Conservation (phyloP, 2,888 invertebrate genomes). For the Deilephila elpenor region DNA sequence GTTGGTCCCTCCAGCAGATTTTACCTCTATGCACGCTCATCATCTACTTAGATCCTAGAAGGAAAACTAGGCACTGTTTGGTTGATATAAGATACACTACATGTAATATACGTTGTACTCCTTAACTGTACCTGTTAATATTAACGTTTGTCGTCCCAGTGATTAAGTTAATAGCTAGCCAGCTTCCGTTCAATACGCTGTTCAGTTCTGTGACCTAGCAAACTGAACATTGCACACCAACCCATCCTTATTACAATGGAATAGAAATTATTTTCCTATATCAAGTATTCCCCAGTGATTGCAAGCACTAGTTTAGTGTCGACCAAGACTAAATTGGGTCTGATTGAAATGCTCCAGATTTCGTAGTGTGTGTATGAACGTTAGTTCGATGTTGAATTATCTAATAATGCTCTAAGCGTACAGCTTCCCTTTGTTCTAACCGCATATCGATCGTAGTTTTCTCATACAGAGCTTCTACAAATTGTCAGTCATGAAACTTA, state of each 20-base stretch:
- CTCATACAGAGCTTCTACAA: neutral
- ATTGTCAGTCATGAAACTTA: neutral
- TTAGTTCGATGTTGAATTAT: slow-evolving; percentile 29
- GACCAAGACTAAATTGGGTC: slow-evolving; percentile 53
- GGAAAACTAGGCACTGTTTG: too few relatives aligned
- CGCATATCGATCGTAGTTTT: neutral
- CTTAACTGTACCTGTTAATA: neutral
- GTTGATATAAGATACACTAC: too few relatives aligned
- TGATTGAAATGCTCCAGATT: slow-evolving; percentile 71
- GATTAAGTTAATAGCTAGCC: slow-evolving; percentile 20
- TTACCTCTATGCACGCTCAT: too few relatives aligned
- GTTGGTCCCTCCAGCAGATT: too few relatives aligned
- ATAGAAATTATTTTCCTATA: slow-evolving; percentile 6
- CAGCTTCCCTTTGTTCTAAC: neutral
- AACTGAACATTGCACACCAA: neutral
- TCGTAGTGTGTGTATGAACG: slow-evolving; percentile 38
- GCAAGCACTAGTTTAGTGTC: slow-evolving; percentile 26
- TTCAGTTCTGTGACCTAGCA: slow-evolving; percentile 26
- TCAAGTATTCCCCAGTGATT: neutral
- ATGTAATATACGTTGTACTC: neutral
- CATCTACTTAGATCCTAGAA: too few relatives aligned
- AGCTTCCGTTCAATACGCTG: slow-evolving; percentile 22
- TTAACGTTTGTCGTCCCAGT: neutral
- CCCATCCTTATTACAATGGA: slow-evolving; percentile 3
- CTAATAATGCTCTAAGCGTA: slow-evolving; percentile 14